Conservation (phyloP, 2,888 invertebrate genomes). For the Stramonita haemastoma region DNA sequence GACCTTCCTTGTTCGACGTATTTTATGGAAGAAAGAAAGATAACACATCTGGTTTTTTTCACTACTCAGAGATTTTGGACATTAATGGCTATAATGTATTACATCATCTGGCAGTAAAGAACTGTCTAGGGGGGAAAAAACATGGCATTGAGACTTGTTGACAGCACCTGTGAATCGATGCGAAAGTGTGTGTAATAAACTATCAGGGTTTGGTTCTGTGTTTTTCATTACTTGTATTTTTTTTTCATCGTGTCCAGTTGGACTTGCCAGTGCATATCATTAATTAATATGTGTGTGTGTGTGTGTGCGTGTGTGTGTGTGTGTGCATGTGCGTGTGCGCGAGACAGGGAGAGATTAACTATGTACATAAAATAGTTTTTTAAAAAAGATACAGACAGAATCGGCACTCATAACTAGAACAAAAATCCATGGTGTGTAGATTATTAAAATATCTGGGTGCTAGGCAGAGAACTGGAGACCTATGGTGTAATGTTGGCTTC, state of each 20-base stretch:
- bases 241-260: too few relatives aligned
- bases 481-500: background rate
- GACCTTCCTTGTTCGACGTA: too few relatives aligned
- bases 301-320: background rate
- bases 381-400: background rate
- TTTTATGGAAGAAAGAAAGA: too few relatives aligned
- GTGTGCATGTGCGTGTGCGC: background rate
- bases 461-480: background rate
- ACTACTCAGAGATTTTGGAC: too few relatives aligned
- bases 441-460: conserved; percentile 12
- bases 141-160: background rate
- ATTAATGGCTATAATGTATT: too few relatives aligned
- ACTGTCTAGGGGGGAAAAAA: background rate
- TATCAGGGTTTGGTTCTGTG: too few relatives aligned
- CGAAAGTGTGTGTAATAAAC: too few relatives aligned
- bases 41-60: too few relatives aligned
- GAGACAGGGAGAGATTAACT: background rate
- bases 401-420: background rate
- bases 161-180: background rate
- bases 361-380: too few relatives aligned
- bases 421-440: background rate
- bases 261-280: background rate
- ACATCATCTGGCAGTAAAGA: background rate
- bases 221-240: too few relatives aligned
- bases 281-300: background rate